A percentile compares a stretch with the other conserved stretches of the same genome.
Conservation (phyloP, 2,888 invertebrate genomes). For the Syritta pipiens region DNA sequence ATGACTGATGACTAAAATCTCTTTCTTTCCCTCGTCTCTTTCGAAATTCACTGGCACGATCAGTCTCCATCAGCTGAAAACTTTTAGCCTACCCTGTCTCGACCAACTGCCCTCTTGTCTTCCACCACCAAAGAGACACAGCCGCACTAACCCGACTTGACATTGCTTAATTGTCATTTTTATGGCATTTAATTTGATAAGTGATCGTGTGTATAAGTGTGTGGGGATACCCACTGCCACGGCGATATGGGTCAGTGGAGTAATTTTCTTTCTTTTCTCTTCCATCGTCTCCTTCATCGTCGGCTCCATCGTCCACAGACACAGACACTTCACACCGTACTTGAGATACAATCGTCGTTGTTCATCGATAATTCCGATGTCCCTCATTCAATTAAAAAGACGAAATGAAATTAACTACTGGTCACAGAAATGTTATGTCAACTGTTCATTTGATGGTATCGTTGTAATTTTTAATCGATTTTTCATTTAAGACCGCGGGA, state of each 20-base stretch:
- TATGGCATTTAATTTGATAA: slow-evolving; percentile 61
- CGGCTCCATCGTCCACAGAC: too few relatives aligned
- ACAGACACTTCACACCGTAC: slow-evolving; percentile 13
- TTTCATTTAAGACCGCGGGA: slow-evolving; percentile 16
- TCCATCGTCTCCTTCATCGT: too few relatives aligned
- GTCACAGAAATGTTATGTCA: slow-evolving; percentile 19
- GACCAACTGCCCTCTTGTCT: background rate
- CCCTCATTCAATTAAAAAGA: slow-evolving; percentile 46
- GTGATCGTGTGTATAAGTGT: slow-evolving; percentile 29
- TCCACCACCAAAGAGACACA: slow-evolving; percentile 19
- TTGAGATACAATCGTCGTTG: slow-evolving; percentile 42
- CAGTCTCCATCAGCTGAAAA: slow-evolving; percentile 5
- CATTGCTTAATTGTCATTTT: slow-evolving; percentile 65
- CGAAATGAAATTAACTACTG: slow-evolving; percentile 26
- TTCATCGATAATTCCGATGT: slow-evolving; percentile 47
- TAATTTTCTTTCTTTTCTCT: slow-evolving; percentile 30
- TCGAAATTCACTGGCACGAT: background rate
- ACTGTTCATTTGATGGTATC: slow-evolving; percentile 16
- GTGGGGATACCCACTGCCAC: slow-evolving; percentile 15
- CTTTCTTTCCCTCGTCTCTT: background rate
- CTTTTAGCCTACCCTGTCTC: slow-evolving; percentile 27
- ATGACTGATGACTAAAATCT: background rate
- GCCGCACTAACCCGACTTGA: slow-evolving; percentile 57
- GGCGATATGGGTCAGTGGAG: slow-evolving; percentile 57
- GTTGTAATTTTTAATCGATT: slow-evolving; percentile 52